A percentile compares a stretch with the other conserved stretches of the same genome.
Conservation (phyloP, 2,797 vertebrate genomes). For the Scolopax rusticola region DNA sequence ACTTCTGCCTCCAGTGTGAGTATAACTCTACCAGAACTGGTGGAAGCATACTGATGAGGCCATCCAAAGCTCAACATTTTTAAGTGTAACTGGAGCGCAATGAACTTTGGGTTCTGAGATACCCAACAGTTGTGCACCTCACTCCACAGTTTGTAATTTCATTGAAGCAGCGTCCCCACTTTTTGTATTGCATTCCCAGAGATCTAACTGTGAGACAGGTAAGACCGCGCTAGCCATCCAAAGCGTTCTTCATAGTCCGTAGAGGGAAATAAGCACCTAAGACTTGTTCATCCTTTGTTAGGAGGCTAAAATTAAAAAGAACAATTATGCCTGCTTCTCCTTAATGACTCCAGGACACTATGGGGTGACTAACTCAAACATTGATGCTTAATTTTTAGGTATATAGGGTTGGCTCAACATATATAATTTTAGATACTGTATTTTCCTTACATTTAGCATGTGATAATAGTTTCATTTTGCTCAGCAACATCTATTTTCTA, state of each 20-base stretch:
- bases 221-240: background rate
- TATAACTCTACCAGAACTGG: background rate
- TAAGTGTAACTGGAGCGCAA: background rate
- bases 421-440: background rate
- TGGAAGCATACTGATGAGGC: background rate
- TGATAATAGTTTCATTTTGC: background rate
- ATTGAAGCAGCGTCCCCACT: background rate
- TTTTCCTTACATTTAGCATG: background rate
- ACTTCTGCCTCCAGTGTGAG: background rate
- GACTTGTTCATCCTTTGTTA: background rate
- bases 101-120: background rate
- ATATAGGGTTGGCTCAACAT: background rate
- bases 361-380: background rate
- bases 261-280: background rate
- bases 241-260: background rate
- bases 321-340: background rate
- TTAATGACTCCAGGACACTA: background rate
- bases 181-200: background rate
- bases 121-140: fast-evolving
- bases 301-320: background rate
- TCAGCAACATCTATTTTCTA: background rate
- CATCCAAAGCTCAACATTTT: background rate
- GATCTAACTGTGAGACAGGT: background rate
- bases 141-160: background rate
- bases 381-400: background rate